Conservation (phyloP, 2,888 invertebrate species). For the Lasioglossum figueresi region DNA sequence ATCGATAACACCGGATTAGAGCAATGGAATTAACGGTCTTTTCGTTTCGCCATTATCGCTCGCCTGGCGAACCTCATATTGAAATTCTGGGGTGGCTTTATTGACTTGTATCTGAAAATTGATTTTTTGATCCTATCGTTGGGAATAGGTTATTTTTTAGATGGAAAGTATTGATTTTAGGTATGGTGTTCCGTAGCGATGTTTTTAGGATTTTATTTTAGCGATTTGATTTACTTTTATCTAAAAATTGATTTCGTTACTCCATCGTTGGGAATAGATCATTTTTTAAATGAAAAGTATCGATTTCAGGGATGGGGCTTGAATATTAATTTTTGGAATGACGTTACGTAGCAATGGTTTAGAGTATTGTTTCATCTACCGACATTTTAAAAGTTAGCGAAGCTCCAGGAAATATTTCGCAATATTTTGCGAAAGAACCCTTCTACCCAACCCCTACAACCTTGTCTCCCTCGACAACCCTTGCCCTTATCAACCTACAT, state of each 20-base stretch:
- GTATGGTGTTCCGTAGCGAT: not conserved
- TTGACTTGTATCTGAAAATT: slow-evolving; percentile 5
- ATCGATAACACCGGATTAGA: slow-evolving; percentile 43
- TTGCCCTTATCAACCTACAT: not conserved
- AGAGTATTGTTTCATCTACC: not conserved
- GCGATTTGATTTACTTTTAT: not conserved
- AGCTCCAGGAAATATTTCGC: not conserved
- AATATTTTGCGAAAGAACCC: slow-evolving; percentile 3
- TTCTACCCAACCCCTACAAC: not conserved
- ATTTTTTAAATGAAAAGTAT: not conserved
- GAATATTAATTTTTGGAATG: not conserved
- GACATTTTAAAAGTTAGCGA: not conserved
- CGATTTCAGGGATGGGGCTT: not conserved
- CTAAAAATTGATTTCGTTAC: not conserved
- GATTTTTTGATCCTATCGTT: not conserved
- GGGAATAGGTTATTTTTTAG: not conserved
- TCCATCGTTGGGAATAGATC: not conserved
- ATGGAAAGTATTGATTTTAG: slow-evolving; percentile 5
- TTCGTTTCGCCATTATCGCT: slow-evolving; percentile 22
- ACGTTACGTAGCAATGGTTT: not conserved
- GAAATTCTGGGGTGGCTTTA: slow-evolving; percentile 20
- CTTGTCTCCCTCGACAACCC: not conserved
- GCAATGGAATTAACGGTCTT: slow-evolving; percentile 45
- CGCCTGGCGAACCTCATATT: slow-evolving; percentile 13
- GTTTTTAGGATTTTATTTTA: too few relatives aligned